Conservation (phyloP, 2,113 vertebrate genomes). For the Tor tambroides region DNA sequence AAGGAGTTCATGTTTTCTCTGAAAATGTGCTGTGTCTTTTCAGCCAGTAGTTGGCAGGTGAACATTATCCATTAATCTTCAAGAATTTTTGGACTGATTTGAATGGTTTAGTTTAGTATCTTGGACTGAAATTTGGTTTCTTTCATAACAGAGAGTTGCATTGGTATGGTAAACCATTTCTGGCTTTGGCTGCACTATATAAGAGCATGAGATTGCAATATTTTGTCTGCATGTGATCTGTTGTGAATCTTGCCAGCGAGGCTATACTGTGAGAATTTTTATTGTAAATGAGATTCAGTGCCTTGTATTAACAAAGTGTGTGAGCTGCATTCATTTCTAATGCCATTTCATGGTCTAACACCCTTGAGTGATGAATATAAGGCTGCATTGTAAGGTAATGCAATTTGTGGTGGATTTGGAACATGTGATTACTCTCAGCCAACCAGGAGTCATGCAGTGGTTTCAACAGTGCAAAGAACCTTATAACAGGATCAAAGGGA, state of each 20-base stretch:
- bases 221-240: not conserved
- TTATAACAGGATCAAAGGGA: conserved; percentile 2
- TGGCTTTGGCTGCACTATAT: not conserved
- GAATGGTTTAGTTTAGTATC: not conserved
- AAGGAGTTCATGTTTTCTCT: not conserved
- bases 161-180: not conserved
- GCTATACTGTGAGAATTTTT: not conserved
- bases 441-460: not conserved
- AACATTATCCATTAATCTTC: not conserved
- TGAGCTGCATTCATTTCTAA: not conserved
- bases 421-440: not conserved
- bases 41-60: not conserved
- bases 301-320: conserved; percentile 24
- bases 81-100: not conserved
- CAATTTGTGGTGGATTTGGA: conserved; percentile 3
- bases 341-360: conserved; percentile 12
- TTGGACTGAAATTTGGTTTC: not conserved
- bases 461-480: not conserved
- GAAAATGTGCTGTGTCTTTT: not conserved
- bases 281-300: not conserved
- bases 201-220: not conserved
- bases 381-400: not conserved
- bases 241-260: not conserved
- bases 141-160: not conserved
- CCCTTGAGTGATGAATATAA: not conserved